phyloP scores from a whole-genome alignment of 2,113 vertebrate species.

The Melanostigma gelatinosum region DNA sequence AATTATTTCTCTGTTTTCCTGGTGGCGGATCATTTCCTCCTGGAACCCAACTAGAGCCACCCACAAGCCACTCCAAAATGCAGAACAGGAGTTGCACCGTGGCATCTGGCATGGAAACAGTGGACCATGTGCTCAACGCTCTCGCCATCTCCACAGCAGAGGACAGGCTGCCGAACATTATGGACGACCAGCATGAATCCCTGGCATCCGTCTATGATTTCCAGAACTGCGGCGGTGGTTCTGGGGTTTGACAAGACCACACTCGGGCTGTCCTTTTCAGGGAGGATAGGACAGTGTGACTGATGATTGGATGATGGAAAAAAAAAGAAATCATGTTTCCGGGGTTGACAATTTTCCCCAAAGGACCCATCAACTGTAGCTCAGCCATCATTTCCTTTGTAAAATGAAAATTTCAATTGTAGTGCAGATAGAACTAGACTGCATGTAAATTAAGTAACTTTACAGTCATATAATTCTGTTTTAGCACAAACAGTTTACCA shows the following conservation, averaged over 20 bases:
- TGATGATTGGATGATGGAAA: not conserved
- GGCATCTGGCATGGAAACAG: constrained; percentile 70
- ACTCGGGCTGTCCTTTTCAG: constrained; percentile 20
- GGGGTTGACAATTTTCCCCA: not conserved
- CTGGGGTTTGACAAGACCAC: constrained; percentile 54
- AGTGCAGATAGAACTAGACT: not conserved
- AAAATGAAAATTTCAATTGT: not conserved
- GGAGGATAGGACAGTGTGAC: not conserved
- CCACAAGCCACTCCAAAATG: constrained; percentile 39
- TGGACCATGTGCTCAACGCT: constrained; percentile 61
- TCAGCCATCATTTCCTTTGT: not conserved
- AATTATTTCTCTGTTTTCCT: constrained; percentile 50
- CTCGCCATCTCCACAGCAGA: constrained; percentile 58
- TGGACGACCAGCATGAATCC: constrained; percentile 70
- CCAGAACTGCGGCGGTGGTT: constrained; percentile 29
- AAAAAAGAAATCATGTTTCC: not conserved
- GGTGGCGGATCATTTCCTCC: constrained; percentile 51
- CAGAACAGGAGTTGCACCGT: constrained; percentile 62
- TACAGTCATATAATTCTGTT: not conserved
- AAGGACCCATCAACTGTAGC: not conserved
- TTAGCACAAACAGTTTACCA: not conserved
- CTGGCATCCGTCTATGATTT: constrained; percentile 46
- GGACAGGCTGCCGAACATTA: constrained; percentile 69
- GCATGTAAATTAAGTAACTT: not conserved
- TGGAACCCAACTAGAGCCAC: constrained; percentile 41